A percentile compares a stretch with the other conserved stretches of the same genome.
These are phyloP conservation scores for Lepidotrigona ventralis DNA, from an alignment of 1,140 invertebrate species.

Conservation along the genomic window DNA sequence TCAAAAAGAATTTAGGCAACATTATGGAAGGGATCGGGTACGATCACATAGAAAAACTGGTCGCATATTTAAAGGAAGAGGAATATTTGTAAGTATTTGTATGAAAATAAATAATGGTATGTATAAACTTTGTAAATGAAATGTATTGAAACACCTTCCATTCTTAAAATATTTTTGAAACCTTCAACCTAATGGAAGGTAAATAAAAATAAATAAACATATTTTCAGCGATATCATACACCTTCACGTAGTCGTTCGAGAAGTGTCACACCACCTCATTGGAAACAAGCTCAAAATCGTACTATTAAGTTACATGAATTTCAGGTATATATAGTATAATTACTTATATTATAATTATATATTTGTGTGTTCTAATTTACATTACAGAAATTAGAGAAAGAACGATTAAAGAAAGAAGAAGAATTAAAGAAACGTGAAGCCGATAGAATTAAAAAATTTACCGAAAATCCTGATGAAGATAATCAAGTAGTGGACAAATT, in stretches of 20 bases:
- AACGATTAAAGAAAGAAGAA: conserved; percentile 83
- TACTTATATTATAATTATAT: conserved; percentile 7
- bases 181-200: not conserved
- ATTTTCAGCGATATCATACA: conserved; percentile 88
- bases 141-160: no score
- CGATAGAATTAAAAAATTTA: conserved; percentile 81
- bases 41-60: conserved; percentile 86
- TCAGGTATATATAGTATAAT: conserved; percentile 80
- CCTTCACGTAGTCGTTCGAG: conserved; percentile 90
- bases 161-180: not conserved
- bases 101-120: conserved; percentile 33
- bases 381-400: conserved; percentile 83
- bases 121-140: conserved; percentile 17
- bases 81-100: conserved; percentile 88
- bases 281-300: conserved; percentile 91
- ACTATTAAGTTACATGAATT: conserved; percentile 91
- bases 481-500: conserved; percentile 62
- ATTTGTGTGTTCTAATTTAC: conserved; percentile 22
- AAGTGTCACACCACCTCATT: conserved; percentile 93
- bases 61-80: conserved; percentile 92
- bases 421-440: conserved; percentile 82
- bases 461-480: conserved; percentile 74
- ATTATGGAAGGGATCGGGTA: conserved; percentile 76
- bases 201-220: conserved; percentile 39
- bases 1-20: conserved; percentile 80